phyloP scores from a whole-genome alignment of 2,888 invertebrate genomes.

The Acanthococcus lagerstroemiae region DNA sequence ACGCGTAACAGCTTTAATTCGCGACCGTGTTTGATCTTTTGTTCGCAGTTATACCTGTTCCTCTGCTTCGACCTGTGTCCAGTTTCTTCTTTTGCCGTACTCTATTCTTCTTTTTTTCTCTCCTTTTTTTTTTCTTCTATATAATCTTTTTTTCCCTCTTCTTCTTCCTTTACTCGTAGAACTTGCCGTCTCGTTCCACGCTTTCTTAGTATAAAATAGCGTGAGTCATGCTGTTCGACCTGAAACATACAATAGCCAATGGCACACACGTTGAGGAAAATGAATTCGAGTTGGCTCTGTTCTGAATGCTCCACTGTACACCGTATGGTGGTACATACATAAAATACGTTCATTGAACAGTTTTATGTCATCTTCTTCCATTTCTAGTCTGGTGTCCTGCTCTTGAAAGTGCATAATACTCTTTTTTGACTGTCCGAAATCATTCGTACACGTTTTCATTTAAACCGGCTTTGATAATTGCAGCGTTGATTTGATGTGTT shows the following conservation, averaged over 20 bases:
- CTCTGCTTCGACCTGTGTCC: constrained; percentile 24
- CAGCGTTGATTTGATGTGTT: too few species aligned
- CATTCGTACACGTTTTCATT: too few species aligned
- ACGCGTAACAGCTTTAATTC: background rate
- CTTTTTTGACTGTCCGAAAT: too few species aligned
- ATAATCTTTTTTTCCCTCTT: background rate
- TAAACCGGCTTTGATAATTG: too few species aligned
- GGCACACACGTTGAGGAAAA: background rate
- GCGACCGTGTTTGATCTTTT: constrained; percentile 6
- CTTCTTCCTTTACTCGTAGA: background rate
- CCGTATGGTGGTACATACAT: too few species aligned
- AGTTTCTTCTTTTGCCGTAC: constrained; percentile 24
- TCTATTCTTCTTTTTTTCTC: constrained; percentile 5
- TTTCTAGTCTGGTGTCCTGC: too few species aligned
- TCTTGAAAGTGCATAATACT: too few species aligned
- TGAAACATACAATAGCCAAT: background rate
- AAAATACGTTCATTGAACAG: too few species aligned
- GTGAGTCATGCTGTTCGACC: background rate
- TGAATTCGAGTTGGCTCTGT: too few species aligned
- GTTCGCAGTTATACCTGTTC: constrained; percentile 21
- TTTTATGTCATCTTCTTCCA: too few species aligned
- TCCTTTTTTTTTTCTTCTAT: constrained; percentile 1
- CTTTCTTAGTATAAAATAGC: background rate
- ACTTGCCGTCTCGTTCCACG: background rate
- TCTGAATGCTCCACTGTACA: too few species aligned